Evolutionary conservation across 1,140 invertebrate species (phyloP), one percentile per base, ranked within the genome.

Genomic region (Hesperophylax magnus): DNA sequence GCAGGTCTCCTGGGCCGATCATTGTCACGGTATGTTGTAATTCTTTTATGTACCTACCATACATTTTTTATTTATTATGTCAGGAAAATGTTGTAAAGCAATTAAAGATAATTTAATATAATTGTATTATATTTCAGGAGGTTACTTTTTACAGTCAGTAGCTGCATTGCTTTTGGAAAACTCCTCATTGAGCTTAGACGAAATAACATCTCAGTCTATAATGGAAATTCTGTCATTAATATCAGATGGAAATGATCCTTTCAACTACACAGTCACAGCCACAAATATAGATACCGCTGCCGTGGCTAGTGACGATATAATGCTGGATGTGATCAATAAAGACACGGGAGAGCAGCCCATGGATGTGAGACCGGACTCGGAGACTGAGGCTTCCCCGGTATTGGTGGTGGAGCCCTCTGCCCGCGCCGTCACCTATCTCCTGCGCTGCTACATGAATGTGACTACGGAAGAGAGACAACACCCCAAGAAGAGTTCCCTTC

Each of bases 381-480:
- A 76, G 24, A 39, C 56, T 9, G 72, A 61, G 3, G 15, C 78
- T 89, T 77, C 87, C 87, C 8, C 84, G 87, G 54, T 85, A 86
- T 11, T 87, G 88, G 85, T 86, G 22, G 86, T 87, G 63, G 86
- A 88, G 1, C 86, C 89, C 76, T 87, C 91, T 86, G 86, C 88
- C 54, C 84, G 89, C 83, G 85, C 91, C 83, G 88, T 94, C 65
- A 88, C 88, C 77, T 95, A 94, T 86, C 87, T 90, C 78, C 86
- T 94, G 83, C 92, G 93, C 84, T 94, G 92, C 81, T 95, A 94
- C 86, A 91, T 91, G n/a, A 91, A 93, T 83, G 92, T 94, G 9
- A 91, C 91, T 56, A 83, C 92, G 1, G 94, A 95, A 85, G 94
- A 94, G 86, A 90, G 92, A 83, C 93, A 94, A 86, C 90, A 94